A percentile compares a stretch with the other conserved stretches of the same genome.
These are phyloP conservation scores for Hydrochoerus hydrochaeris DNA, from an alignment of 2,113 vertebrate species.

Conservation along the genomic window DNA sequence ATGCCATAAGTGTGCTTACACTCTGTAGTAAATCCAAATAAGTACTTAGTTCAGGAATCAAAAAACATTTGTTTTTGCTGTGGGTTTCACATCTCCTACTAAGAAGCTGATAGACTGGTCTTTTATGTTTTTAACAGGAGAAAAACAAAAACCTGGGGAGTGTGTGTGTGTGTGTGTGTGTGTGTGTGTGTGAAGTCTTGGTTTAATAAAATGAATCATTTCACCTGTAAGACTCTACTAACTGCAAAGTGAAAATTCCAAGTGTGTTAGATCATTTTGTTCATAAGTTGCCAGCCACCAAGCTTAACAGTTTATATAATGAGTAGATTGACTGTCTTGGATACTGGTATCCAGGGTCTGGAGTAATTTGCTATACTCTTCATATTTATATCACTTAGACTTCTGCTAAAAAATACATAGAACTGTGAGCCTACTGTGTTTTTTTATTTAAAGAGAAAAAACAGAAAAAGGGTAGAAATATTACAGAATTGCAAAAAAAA, in stretches of 20 bases:
- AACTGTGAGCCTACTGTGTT: background rate
- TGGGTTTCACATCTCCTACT: slow-evolving; percentile 34
- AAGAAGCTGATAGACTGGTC: slow-evolving; percentile 12
- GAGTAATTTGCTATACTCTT: background rate
- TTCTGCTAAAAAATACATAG: background rate
- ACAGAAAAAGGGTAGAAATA: too few species aligned
- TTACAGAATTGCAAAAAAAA: too few species aligned
- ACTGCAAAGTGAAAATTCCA: slow-evolving; percentile 12
- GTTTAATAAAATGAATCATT: background rate
- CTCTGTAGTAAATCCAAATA: slow-evolving; percentile 78
- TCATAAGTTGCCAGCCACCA: background rate
- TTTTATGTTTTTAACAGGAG: slow-evolving; percentile 54
- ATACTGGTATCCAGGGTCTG: background rate
- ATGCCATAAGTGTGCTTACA: slow-evolving; percentile 72
- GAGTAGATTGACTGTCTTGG: background rate
- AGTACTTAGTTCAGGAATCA: slow-evolving; percentile 70
- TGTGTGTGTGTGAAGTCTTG: background rate
- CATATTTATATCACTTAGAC: background rate
- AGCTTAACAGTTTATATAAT: slow-evolving; percentile 12
- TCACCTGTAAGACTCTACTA: background rate
- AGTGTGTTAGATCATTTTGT: background rate
- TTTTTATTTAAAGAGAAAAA: too few species aligned
- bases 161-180: too few species aligned
- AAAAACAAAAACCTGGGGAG: background rate
- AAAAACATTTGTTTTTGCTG: slow-evolving; percentile 56